Percentiles rank a stretch among this genome's conserved stretches.
These are phyloP conservation scores for Silurus aristotelis DNA, from an alignment of 2,797 vertebrate genomes.

Conservation along the genomic window DNA sequence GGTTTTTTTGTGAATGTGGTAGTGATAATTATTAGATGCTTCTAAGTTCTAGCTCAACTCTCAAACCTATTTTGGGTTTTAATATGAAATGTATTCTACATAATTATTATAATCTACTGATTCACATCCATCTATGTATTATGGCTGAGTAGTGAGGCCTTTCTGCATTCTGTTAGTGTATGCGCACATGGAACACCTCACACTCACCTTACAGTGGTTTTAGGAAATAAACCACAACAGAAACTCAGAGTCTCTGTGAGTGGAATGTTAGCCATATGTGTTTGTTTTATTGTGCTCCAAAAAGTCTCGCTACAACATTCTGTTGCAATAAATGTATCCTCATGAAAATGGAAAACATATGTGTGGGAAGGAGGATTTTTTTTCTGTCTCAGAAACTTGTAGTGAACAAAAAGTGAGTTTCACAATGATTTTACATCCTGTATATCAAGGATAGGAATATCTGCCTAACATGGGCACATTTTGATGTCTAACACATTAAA, in stretches of 20 bases:
- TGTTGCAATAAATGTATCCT: conserved; percentile 41
- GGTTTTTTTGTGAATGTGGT: conserved; percentile 21
- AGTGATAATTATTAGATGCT: background rate
- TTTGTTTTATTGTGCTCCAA: conserved; percentile 33
- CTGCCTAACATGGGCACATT: too few species aligned
- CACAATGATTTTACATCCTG: background rate
- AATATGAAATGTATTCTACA: background rate
- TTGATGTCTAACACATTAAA: background rate
- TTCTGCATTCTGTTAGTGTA: background rate
- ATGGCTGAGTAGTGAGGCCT: background rate
- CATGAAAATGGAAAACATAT: conserved; percentile 47
- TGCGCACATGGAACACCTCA: background rate
- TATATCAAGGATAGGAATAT: background rate
- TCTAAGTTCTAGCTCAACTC: background rate
- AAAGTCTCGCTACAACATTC: conserved; percentile 26
- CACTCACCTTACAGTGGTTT: background rate
- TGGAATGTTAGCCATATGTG: conserved; percentile 47
- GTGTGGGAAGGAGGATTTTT: conserved; percentile 14
- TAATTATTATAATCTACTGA: background rate
- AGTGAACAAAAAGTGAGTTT: background rate
- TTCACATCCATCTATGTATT: background rate
- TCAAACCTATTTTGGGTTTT: background rate
- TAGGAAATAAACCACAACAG: conserved; percentile 1
- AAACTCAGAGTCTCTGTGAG: background rate
- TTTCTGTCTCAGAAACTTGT: background rate